phyloP scores from a whole-genome alignment of 2,113 vertebrate species.

The Trogon melanurus region DNA sequence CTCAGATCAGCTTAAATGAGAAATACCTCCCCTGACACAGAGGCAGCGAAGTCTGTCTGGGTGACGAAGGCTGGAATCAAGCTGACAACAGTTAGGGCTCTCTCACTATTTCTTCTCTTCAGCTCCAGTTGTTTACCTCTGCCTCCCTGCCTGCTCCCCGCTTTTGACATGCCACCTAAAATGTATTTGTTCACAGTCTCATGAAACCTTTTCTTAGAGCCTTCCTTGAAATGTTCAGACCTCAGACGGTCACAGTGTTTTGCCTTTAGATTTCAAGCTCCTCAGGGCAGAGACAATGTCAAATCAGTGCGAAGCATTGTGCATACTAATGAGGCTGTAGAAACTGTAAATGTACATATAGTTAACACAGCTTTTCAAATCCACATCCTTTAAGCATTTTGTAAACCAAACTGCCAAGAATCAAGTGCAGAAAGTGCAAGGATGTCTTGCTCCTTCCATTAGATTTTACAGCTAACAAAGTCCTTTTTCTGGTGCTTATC shows the following conservation, averaged over 20 bases:
- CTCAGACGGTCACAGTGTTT: constrained; percentile 20
- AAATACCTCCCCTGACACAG: background rate
- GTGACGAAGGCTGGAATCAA: constrained; percentile 3
- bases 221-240: background rate
- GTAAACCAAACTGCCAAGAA: background rate
- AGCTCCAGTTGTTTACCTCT: background rate
- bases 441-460: background rate
- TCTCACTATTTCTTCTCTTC: background rate
- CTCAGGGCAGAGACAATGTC: constrained; percentile 17
- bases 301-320: background rate
- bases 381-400: background rate
- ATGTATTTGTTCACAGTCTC: background rate
- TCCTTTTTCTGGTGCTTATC: background rate
- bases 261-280: constrained; percentile 25
- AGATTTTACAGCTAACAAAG: background rate
- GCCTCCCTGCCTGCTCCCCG: background rate
- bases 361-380: background rate
- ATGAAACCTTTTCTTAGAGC: background rate
- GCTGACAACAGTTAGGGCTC: background rate
- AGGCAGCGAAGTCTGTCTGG: rapidly evolving
- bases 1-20: background rate
- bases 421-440: background rate
- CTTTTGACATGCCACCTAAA: background rate
- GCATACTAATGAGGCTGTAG: background rate
- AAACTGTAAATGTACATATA: background rate